Base-by-base conservation (phyloP, 2,113 vertebrate genomes). In the Trematocara variabile region DNA sequence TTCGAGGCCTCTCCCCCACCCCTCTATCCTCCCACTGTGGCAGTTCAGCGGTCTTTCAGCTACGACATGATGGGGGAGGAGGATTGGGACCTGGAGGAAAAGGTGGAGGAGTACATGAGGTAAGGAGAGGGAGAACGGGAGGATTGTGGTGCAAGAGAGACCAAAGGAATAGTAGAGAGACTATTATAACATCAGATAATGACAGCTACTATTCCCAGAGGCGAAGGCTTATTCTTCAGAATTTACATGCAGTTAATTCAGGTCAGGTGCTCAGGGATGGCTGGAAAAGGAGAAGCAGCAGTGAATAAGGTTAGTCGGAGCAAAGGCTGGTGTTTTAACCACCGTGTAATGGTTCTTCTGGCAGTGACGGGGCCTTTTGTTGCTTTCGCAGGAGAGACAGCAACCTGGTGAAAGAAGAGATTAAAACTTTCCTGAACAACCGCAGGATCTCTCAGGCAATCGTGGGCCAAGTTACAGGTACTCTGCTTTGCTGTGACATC, bases 101-200 rank as follows among this genome's bases (percentile, higher is more conserved):
- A 97, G 88, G 97, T 97, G 89, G 97, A 97, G 90, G 97, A 97
- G 88, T 97, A 97, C 91, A 97, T 97, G 96, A 97, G 97, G 97
- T 97, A 92, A 89, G 89, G 41, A n/a, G 58, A n/a, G 39, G 50
- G 8, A 25, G 52, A 75, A 48, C 2, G 37, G 25, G 37, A 60
- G 68, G 68, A 63, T 4, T 13, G 33, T 25, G 54, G 18, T 73
- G 60, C 48, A 34, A 55, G 65, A 6, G 9, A 87, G 78, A 84
- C n/a, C 14, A 80, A 63, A 79, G 63, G 54, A 85, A 68, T 70
- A 65, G 33, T 25, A 75, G 77, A 88, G 82, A 91, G 90, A 91
- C 91, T 90, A 93, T 95, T 94, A 91, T 92, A 95, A 95, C 86
- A 77, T 87, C 86, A 86, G 91, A 91, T 91, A 90, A 94, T 95